Conservation (phyloP, 1,140 invertebrate genomes). For the Lepidostoma basale region DNA sequence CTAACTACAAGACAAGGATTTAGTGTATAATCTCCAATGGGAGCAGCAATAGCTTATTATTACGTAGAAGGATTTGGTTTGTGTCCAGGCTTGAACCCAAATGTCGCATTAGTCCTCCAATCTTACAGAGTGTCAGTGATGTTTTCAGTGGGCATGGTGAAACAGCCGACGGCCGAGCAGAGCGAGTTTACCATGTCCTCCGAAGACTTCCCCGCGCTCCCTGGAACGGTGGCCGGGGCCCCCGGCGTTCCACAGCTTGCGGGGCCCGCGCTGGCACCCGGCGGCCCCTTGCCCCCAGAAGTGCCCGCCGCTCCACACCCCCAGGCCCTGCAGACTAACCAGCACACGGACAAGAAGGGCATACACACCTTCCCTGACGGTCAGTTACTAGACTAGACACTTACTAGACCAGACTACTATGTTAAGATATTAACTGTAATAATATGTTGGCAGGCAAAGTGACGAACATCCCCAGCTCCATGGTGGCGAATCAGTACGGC, state of each 20-base stretch:
- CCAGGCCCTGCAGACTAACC: conserved; percentile 3
- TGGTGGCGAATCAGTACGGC: conserved; percentile 99
- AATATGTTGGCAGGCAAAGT: conserved; percentile 73
- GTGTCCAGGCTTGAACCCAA: too few species aligned
- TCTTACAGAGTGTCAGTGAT: conserved; percentile 30
- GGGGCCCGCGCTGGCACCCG: conserved; percentile 53
- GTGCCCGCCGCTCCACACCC: not conserved
- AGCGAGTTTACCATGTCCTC: conserved; percentile 97
- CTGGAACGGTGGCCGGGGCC: conserved; percentile 61
- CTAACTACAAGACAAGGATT: too few species aligned
- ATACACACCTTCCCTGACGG: conserved; percentile 95
- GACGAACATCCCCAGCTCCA: conserved; percentile 96
- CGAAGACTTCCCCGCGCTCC: conserved; percentile 98
- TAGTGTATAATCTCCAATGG: too few species aligned
- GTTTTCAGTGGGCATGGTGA: conserved; percentile 88
- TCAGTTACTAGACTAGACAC: conserved; percentile 50
- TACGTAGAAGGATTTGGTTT: too few species aligned
- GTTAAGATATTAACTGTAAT: conserved; percentile 31
- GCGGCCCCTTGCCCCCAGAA: not conserved
- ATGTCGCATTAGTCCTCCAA: conserved; percentile 13
- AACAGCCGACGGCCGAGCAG: conserved; percentile 88
- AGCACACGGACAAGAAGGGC: conserved; percentile 64
- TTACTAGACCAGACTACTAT: conserved; percentile 1
- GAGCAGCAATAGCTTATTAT: too few species aligned
- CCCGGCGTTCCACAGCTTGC: conserved; percentile 50